Base-by-base conservation (phyloP, 2,113 vertebrate genomes). In the Platichthys flesus region DNA sequence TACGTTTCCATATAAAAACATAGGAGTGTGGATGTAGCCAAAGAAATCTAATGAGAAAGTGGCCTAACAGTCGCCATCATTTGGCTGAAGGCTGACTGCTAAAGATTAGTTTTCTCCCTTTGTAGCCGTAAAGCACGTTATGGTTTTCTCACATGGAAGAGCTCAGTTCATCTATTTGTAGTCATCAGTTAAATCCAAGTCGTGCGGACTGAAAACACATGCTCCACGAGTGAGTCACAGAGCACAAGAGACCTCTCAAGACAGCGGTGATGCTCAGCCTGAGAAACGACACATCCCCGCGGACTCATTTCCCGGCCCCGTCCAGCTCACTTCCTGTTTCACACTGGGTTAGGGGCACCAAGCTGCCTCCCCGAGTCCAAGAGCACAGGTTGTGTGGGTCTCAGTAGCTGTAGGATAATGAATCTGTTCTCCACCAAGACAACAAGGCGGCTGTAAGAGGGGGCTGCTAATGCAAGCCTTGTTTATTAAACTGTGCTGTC, bases 241-340 rank as follows among this genome's bases (percentile, higher is more conserved):
- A 73, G 54, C 64, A 66, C 63, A 16, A 82, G 73, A 79, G 52
- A 71, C 52, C 85, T 85, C 86, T 82, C 71, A 79, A 82, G 89
- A 88, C 87, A 87, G 78, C 9, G 35, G 42, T 58, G 82, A 82
- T 82, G 78, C 77, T 87, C 37, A 9, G 88, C 86, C 86, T 89
- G 88, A 91, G 91, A 92, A 93, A 88, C 47, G 21, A 68, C 51
- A 26, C 56, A 73, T 92, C 88, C 85, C 89, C 10, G 31, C 55
- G 88, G 89, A 90, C 81, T 78, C 31, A 85, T 88, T 81, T 92
- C 84, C 83, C 76, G 64, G 40, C 62, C 71, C 71, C 62, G 70
- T 74, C 68, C 70, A 52, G 71, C 81, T 85, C 76, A 86, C 90
- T 91, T 93, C 90, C 90, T 86, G 90, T 89, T 86, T 88, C 78